phyloP scores from a whole-genome alignment of 2,888 invertebrate species.

The Dynastes maya region DNA sequence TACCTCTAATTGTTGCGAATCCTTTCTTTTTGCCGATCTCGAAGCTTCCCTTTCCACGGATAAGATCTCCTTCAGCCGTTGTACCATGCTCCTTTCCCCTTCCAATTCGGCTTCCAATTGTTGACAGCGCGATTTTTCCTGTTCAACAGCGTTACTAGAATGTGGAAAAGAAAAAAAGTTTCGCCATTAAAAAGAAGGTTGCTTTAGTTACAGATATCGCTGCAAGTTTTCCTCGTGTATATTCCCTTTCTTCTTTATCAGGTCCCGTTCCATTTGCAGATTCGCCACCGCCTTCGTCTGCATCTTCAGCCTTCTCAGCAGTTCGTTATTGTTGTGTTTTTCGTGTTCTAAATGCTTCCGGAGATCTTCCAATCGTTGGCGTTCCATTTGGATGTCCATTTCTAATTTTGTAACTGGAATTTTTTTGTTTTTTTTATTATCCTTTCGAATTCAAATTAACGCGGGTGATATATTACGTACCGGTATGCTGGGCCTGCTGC shows the following conservation, averaged over 20 bases:
- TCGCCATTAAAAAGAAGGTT: background rate
- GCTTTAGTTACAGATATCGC: constrained; percentile 53
- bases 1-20: constrained; percentile 55
- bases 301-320: constrained; percentile 54
- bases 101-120: constrained; percentile 59
- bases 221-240: constrained; percentile 58
- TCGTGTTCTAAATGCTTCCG: constrained; percentile 56
- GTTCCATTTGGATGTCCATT: constrained; percentile 57
- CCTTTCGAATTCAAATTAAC: background rate
- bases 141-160: constrained; percentile 56
- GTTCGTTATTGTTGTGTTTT: constrained; percentile 58
- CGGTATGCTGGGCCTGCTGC: constrained; percentile 71
- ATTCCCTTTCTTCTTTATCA: constrained; percentile 56
- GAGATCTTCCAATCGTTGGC: constrained; percentile 58
- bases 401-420: constrained; percentile 57
- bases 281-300: constrained; percentile 58
- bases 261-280: constrained; percentile 59
- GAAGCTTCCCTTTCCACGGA: constrained; percentile 52
- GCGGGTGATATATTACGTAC: constrained; percentile 60
- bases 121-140: constrained; percentile 56
- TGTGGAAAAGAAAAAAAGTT: background rate
- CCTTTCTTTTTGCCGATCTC: constrained; percentile 49
- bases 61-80: constrained; percentile 55
- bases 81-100: constrained; percentile 54
- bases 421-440: constrained; percentile 9